Percentiles rank a stretch among this genome's conserved stretches.
These are phyloP conservation scores for Allophyes oxyacanthae DNA, from an alignment of 2,888 invertebrate genomes.

Conservation along the genomic window DNA sequence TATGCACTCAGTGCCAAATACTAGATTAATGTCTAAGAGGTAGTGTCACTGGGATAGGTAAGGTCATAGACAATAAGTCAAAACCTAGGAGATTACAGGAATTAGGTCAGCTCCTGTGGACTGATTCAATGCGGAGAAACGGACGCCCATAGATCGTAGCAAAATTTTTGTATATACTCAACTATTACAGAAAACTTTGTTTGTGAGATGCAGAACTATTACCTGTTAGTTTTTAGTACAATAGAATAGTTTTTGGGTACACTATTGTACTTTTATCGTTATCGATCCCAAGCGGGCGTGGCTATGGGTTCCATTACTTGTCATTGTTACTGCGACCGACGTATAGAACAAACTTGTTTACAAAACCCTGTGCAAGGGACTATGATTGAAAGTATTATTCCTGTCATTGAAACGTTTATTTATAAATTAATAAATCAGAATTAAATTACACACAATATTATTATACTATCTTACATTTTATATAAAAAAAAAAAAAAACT, in stretches of 20 bases:
- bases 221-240: constrained; percentile 65
- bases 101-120: constrained; percentile 73
- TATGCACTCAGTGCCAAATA: constrained; percentile 83
- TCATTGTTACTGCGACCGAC: constrained; percentile 9
- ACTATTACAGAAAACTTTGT: constrained; percentile 65
- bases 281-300: constrained; percentile 18
- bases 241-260: constrained; percentile 57
- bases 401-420: no score
- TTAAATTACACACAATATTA: no score
- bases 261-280: constrained; percentile 61
- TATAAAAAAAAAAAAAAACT: no score
- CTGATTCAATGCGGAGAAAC: constrained; percentile 84
- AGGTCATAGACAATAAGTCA: constrained; percentile 48
- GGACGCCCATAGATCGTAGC: constrained; percentile 69
- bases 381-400: neutral
- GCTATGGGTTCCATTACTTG: constrained; percentile 3
- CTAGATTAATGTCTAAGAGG: constrained; percentile 72
- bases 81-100: constrained; percentile 54
- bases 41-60: constrained; percentile 72
- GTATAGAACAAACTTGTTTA: neutral
- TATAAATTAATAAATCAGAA: no score
- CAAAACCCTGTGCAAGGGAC: constrained; percentile 4
- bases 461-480: no score
- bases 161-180: constrained; percentile 30
- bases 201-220: constrained; percentile 77